phyloP scores from a whole-genome alignment of 2,797 vertebrate species.

The Tangara arthus region DNA sequence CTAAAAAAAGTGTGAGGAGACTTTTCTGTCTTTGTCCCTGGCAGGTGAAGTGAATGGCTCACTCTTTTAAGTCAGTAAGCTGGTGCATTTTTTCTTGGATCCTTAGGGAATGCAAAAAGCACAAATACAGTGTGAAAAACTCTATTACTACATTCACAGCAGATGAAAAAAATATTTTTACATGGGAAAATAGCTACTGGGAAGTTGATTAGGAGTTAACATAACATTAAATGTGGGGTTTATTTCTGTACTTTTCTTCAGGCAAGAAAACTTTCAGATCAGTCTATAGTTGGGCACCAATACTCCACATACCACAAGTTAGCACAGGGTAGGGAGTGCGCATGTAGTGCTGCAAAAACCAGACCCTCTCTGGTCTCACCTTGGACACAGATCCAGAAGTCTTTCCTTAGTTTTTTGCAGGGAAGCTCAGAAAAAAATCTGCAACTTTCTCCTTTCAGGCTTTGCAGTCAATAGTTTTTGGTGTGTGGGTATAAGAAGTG shows the following conservation, averaged over 20 bases:
- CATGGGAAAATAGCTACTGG: background rate
- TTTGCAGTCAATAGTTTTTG: background rate
- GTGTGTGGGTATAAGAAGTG: background rate
- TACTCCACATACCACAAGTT: background rate
- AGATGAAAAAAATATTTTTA: background rate
- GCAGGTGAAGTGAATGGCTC: background rate
- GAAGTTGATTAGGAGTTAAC: background rate
- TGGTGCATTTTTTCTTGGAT: background rate
- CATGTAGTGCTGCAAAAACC: background rate
- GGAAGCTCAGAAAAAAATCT: background rate
- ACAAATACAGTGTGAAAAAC: background rate
- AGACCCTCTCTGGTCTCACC: background rate
- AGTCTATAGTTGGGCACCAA: no score
- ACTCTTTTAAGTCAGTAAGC: background rate
- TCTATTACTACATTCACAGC: background rate
- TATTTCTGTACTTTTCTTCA: background rate
- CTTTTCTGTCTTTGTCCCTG: background rate
- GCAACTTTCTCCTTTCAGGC: background rate
- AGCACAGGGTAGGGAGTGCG: background rate
- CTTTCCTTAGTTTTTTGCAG: background rate
- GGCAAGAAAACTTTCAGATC: background rate
- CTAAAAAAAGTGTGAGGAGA: background rate
- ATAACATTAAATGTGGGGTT: background rate
- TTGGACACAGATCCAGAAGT: background rate
- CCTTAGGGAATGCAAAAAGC: background rate